Base-by-base conservation (phyloP, 2,888 invertebrate species). In the Melanargia galathea region DNA sequence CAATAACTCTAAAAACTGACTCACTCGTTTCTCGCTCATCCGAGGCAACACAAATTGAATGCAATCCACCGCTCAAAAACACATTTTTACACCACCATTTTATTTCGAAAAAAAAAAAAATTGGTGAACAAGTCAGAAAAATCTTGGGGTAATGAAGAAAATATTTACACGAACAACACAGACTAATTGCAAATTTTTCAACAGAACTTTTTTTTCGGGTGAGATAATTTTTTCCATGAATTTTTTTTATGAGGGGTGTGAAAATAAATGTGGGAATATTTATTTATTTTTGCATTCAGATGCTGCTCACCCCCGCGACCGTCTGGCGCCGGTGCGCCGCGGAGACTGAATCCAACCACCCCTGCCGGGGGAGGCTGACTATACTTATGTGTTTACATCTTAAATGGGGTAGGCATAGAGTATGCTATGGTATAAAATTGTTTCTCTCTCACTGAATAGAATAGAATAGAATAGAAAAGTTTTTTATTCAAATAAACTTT, bases 301-400 rank as follows among this genome's bases (percentile, higher is more conserved):
- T 73, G 73, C 73, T 65, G 60, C 46, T 54, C 51, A 52, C 74
- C 64, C 69, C 59, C 78, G 76, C 89, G 86, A 74, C 77, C 78
- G 79, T 70, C 64, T 71, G 61, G 83, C 87, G 86, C 84, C 86
- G 73, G 67, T 69, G 66, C 73, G 86, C 88, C 89, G 90, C 85
- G 79, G 71, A 76, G 78, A 90, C 90, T 90, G 85, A 71, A 70
- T 73, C 67, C 69, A 74, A 70, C 79, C 81, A 73, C 71, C 79
- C 81, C 82, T 77, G 75, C 71, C 64, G 69, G 70, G 72, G 74
- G 75, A 71, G 73, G 74, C 74, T 75, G 58, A 30, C 45, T 57
- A 88, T 89, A 89, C 85, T 84, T 89, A 81, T 86, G 78, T 87
- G 87, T 90, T 88, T 89, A 87, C 89, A 86, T 87, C 89, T 87